These are phyloP conservation scores for Limenitis camilla DNA, from an alignment of 2,888 invertebrate genomes.

Conservation along the genomic window DNA sequence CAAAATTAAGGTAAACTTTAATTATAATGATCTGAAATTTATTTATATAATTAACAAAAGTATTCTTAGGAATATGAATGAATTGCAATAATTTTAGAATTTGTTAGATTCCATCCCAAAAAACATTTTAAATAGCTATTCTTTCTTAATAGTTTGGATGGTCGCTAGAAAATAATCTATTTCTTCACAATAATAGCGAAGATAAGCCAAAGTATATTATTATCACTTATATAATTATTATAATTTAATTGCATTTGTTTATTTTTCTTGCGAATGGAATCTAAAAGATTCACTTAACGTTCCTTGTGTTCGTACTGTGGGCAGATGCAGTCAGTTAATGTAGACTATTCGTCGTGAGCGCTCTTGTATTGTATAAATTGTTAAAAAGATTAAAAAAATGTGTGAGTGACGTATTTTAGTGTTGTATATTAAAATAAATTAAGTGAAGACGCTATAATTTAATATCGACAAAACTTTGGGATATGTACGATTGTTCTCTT, in stretches of 20 bases:
- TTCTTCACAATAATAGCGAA: too few species aligned
- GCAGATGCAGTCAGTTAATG: constrained; percentile 57
- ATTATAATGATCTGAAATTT: too few species aligned
- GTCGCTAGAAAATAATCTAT: too few species aligned
- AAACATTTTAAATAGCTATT: too few species aligned
- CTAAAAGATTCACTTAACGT: constrained; percentile 36
- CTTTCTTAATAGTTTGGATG: too few species aligned
- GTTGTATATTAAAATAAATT: not conserved
- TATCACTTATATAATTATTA: too few species aligned
- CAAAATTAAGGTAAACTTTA: too few species aligned
- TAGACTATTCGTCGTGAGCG: constrained; percentile 42
- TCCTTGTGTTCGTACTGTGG: constrained; percentile 31
- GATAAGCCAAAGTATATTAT: too few species aligned
- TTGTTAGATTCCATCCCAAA: too few species aligned
- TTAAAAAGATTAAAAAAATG: not conserved
- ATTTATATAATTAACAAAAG: too few species aligned
- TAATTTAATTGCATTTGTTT: constrained; percentile 18
- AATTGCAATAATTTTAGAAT: too few species aligned
- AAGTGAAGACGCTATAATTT: not conserved
- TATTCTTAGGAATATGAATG: too few species aligned
- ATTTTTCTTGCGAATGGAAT: constrained; percentile 37
- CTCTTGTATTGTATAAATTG: constrained; percentile 29
- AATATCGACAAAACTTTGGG: constrained; percentile 3
- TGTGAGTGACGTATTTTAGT: not conserved
- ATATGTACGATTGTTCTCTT: constrained; percentile 4